These are phyloP conservation scores for Rhingia rostrata DNA, from an alignment of 2,888 invertebrate genomes.

Conservation along the genomic window DNA sequence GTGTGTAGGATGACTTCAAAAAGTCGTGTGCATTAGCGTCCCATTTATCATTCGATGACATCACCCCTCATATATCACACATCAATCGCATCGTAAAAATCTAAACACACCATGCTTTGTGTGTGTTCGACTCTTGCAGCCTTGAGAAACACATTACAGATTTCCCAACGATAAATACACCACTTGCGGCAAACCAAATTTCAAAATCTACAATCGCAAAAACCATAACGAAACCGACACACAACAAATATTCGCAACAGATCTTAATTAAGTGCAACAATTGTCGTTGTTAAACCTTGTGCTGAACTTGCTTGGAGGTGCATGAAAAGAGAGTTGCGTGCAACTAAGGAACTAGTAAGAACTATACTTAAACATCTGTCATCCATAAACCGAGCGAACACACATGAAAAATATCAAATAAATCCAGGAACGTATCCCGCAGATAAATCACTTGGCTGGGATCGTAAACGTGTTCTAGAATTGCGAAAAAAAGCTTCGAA, in stretches of 20 bases:
- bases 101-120: slow-evolving; percentile 1
- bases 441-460: slow-evolving; percentile 59
- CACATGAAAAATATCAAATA: neutral
- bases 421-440: slow-evolving; percentile 26
- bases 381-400: slow-evolving; percentile 1
- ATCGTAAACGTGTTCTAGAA: slow-evolving; percentile 60
- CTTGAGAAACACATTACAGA: slow-evolving; percentile 35
- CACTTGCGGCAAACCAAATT: slow-evolving; percentile 15
- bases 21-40: neutral
- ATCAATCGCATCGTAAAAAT: slow-evolving; percentile 51
- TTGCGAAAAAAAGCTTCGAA: slow-evolving; percentile 51
- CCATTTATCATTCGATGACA: slow-evolving; percentile 59
- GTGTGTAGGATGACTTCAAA: too few species aligned
- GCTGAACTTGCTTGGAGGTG: neutral
- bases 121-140: neutral
- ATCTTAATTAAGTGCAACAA: slow-evolving; percentile 50
- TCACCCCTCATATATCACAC: slow-evolving; percentile 31
- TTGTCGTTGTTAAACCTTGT: neutral
- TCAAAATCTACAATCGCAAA: slow-evolving; percentile 16
- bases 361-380: slow-evolving; percentile 6
- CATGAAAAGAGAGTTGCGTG: slow-evolving; percentile 39
- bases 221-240: neutral
- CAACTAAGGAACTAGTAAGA: slow-evolving; percentile 42
- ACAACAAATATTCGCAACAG: slow-evolving; percentile 23
- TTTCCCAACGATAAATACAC: slow-evolving; percentile 31